phyloP scores from a whole-genome alignment of 1,140 invertebrate genomes.

The Brachionus rotundiformis region DNA sequence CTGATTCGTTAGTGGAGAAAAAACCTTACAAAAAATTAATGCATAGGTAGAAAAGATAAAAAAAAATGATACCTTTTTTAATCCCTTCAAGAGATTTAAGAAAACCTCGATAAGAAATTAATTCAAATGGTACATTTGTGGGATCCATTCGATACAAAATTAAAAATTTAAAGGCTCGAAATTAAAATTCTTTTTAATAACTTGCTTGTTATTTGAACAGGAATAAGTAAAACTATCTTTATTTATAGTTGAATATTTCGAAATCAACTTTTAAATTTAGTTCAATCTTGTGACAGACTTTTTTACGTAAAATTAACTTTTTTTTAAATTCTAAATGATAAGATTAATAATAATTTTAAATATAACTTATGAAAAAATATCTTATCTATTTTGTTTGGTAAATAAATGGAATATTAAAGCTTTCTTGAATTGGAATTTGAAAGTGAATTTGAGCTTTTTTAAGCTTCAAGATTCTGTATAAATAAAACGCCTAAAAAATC shows the following conservation, averaged over 20 bases:
- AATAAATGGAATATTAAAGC: not conserved
- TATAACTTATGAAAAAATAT: not conserved
- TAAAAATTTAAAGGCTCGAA: not conserved
- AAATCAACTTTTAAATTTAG: not conserved
- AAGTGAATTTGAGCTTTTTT: not conserved
- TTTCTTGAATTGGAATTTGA: not conserved
- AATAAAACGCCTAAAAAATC: not conserved
- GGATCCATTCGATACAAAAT: slow-evolving; percentile 18
- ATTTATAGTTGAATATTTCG: slow-evolving; percentile 26
- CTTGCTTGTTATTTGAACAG: not conserved
- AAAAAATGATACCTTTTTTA: not conserved
- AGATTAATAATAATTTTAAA: slow-evolving; percentile 4
- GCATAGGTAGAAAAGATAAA: not conserved
- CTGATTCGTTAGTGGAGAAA: not conserved
- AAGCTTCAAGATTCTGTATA: not conserved
- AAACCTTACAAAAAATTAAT: not conserved
- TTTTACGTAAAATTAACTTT: not conserved
- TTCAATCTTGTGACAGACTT: not conserved
- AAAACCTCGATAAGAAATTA: slow-evolving; percentile 38
- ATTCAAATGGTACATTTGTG: slow-evolving; percentile 24
- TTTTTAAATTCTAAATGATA: not conserved
- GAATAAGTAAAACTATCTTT: not conserved
- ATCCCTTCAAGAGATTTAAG: slow-evolving; percentile 12
- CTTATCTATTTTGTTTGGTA: not conserved
- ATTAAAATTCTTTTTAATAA: not conserved